Percentiles rank a stretch among this genome's conserved stretches.
These are phyloP conservation scores for Cladopsammia gracilis DNA, from an alignment of 64 coral and sea anemone species.

Conservation along the genomic window DNA sequence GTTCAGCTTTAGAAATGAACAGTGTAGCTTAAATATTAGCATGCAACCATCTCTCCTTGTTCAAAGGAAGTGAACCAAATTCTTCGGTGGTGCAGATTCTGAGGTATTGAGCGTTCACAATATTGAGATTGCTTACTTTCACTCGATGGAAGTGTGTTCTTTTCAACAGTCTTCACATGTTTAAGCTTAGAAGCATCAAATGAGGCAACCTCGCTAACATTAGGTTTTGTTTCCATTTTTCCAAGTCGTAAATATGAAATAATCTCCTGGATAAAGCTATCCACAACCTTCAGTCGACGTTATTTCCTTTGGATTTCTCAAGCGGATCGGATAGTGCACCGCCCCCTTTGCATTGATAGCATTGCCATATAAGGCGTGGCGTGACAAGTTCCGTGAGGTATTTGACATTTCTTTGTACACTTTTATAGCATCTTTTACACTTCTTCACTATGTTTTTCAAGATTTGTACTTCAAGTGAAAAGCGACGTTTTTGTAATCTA, in stretches of 20 bases:
- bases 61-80: not conserved
- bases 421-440: not conserved
- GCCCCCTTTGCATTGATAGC: constrained; percentile 2
- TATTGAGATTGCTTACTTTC: constrained; percentile 65
- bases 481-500: no score
- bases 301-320: not conserved
- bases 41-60: not conserved
- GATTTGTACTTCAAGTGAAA: no score
- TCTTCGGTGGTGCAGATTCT: constrained; percentile 1
- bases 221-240: constrained; percentile 46
- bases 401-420: no score
- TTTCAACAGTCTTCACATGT: constrained; percentile 55
- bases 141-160: constrained; percentile 68
- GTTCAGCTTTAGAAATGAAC: not conserved
- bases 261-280: not conserved
- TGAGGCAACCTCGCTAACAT: constrained; percentile 25
- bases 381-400: not conserved
- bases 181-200: constrained; percentile 73
- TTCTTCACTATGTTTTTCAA: no score
- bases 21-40: not conserved
- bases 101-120: not conserved
- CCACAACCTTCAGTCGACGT: not conserved
- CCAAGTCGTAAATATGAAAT: not conserved
- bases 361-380: constrained; percentile 44
- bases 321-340: not conserved